These are phyloP conservation scores for Cephalotes varians DNA, from an alignment of 2,888 invertebrate genomes.

Conservation along the genomic window DNA sequence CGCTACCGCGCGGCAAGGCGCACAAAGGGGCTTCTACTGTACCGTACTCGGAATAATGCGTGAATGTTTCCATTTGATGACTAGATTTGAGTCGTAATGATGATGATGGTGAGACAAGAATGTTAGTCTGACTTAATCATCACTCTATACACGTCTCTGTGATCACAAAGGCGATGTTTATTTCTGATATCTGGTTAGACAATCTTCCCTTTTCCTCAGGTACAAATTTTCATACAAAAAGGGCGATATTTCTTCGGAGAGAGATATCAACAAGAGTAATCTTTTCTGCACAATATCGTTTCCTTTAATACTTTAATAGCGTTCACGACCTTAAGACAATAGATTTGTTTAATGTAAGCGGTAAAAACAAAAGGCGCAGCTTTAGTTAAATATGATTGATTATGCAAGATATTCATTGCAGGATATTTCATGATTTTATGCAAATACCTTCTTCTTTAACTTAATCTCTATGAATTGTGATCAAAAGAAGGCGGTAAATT, in stretches of 20 bases:
- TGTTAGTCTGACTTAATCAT: slow-evolving; percentile 54
- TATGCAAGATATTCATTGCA: background rate
- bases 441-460: background rate
- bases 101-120: slow-evolving; percentile 58
- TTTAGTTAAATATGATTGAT: background rate
- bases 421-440: background rate
- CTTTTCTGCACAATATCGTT: background rate
- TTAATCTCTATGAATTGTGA: background rate
- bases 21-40: slow-evolving; percentile 3
- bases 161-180: slow-evolving; percentile 56
- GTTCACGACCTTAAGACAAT: background rate
- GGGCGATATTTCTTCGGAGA: background rate
- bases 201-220: slow-evolving; percentile 7
- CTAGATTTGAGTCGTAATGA: slow-evolving; percentile 58
- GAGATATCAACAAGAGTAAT: slow-evolving; percentile 6
- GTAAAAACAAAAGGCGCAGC: background rate
- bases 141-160: slow-evolving; percentile 21
- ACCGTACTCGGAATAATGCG: slow-evolving; percentile 22
- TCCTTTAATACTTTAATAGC: background rate
- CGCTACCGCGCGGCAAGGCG: background rate
- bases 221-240: slow-evolving; percentile 26
- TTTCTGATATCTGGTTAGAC: slow-evolving; percentile 41
- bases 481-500: background rate
- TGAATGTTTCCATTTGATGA: slow-evolving; percentile 40
- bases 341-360: background rate